Percentiles rank a stretch among this genome's conserved stretches.
These are phyloP conservation scores for Ailurus styani DNA, from an alignment of 2,113 vertebrate species.

Conservation along the genomic window DNA sequence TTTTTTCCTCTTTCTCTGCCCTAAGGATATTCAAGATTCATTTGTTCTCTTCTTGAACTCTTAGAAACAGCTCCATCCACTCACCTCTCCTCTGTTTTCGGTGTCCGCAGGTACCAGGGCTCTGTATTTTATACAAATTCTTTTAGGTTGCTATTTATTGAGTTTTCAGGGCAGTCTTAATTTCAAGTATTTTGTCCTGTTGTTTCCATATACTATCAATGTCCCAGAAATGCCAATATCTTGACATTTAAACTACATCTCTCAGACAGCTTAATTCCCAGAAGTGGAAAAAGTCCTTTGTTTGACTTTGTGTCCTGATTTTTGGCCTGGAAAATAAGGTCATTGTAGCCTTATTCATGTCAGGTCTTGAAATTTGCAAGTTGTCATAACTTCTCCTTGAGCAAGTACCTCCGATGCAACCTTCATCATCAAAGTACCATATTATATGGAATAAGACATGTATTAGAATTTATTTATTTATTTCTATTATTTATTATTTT, in stretches of 20 bases:
- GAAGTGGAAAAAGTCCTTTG: constrained; percentile 7
- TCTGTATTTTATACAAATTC: neutral
- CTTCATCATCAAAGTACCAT: neutral
- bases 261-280: constrained; percentile 40
- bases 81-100: neutral
- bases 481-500: neutral
- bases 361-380: neutral
- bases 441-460: neutral
- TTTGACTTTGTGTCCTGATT: constrained; percentile 47
- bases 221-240: constrained; percentile 63
- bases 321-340: constrained; percentile 58
- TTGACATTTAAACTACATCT: constrained; percentile 47
- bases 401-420: neutral
- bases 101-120: neutral
- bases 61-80: neutral
- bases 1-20: neutral
- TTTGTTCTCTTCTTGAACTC: neutral
- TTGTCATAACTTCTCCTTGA: neutral
- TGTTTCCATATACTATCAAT: constrained; percentile 5
- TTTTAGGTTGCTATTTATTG: neutral
- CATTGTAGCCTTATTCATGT: neutral
- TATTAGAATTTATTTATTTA: neutral
- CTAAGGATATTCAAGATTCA: neutral
- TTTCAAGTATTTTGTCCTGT: neutral
- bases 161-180: constrained; percentile 33